phyloP scores from a whole-genome alignment of 2,113 vertebrate genomes.

The Pagrus major region DNA sequence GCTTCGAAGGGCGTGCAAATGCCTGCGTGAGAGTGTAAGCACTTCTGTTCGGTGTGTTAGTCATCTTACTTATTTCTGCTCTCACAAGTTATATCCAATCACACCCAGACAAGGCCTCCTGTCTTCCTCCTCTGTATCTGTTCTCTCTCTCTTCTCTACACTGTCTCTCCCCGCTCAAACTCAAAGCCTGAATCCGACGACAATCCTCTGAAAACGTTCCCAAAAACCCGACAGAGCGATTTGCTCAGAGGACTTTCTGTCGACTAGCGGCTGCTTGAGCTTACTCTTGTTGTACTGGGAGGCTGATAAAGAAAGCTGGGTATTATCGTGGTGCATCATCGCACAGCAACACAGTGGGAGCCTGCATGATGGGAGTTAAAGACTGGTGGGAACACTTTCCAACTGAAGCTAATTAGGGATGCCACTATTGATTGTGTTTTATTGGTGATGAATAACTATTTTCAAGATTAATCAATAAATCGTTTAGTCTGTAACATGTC shows the following conservation, averaged over 20 bases:
- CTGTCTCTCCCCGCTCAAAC: neutral
- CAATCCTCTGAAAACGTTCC: constrained; percentile 27
- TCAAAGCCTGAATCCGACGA: constrained; percentile 22
- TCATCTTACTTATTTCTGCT: constrained; percentile 17
- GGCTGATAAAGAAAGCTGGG: constrained; percentile 7
- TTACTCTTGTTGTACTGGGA: constrained; percentile 5
- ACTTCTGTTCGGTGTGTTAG: constrained; percentile 26
- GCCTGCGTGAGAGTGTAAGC: constrained; percentile 23
- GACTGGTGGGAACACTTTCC: neutral
- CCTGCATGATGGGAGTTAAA: neutral
- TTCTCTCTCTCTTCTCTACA: constrained; percentile 5
- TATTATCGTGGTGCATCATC: constrained; percentile 12
- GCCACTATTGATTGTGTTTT: too few relatives aligned
- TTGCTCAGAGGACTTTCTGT: constrained; percentile 31
- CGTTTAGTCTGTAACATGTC: too few relatives aligned
- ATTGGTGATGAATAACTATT: too few relatives aligned
- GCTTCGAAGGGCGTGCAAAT: constrained; percentile 40
- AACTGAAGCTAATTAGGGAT: neutral
- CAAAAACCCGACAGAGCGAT: constrained; percentile 35
- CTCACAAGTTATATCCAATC: constrained; percentile 6
- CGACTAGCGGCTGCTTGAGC: neutral
- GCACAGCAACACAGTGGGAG: constrained; percentile 2
- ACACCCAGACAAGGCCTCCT: neutral
- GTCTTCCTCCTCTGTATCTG: neutral
- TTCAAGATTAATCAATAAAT: too few relatives aligned